Percentiles rank a stretch among this genome's conserved stretches.
phyloP scores from a whole-genome alignment of 1,140 invertebrate genomes.

The Bombus confusus region DNA sequence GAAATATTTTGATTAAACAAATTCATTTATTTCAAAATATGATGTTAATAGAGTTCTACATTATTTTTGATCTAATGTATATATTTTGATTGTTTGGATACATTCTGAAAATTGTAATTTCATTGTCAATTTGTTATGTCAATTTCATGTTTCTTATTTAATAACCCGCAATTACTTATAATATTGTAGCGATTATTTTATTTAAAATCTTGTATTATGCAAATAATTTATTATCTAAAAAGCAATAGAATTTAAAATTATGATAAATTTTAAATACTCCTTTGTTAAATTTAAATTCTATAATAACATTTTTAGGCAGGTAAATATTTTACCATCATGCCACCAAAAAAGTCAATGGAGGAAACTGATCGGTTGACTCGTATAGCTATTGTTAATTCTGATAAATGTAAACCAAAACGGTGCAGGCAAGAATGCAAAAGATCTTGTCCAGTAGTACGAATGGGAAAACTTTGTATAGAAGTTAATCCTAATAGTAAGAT shows the following conservation, averaged over 20 bases:
- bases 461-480: slow-evolving; percentile 99
- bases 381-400: slow-evolving; percentile 99
- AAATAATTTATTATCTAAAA: background rate
- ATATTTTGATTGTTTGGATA: background rate
- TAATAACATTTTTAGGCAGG: slow-evolving; percentile 17
- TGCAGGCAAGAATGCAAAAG: slow-evolving; percentile 99
- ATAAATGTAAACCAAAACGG: slow-evolving; percentile 99
- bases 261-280: background rate
- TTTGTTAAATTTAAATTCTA: background rate
- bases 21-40: background rate
- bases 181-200: background rate
- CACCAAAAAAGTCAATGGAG: slow-evolving; percentile 89
- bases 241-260: background rate
- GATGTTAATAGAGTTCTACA: background rate
- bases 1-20: background rate
- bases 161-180: background rate
- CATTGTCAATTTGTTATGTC: background rate
- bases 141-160: background rate
- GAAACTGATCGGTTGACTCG: slow-evolving; percentile 96
- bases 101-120: background rate
- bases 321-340: slow-evolving; percentile 83
- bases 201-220: background rate
- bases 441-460: slow-evolving; percentile 98
- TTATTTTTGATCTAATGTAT: background rate
- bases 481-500: slow-evolving; percentile 99